Evolutionary conservation across 1,140 invertebrate genomes (phyloP).

Genomic region (Dinoponera quadriceps): DNA sequence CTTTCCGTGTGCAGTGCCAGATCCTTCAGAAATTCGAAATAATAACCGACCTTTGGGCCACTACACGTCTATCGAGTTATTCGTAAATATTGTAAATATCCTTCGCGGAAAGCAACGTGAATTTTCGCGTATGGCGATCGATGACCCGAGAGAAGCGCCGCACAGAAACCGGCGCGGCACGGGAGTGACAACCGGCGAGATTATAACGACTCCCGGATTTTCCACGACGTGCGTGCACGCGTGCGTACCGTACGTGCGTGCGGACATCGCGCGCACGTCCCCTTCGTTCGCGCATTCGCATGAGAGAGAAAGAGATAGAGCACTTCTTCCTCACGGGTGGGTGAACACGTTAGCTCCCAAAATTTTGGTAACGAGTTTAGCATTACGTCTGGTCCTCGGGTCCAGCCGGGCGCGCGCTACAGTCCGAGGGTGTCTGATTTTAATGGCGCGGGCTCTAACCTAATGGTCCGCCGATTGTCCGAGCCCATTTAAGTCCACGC

Average conservation of each 20-base stretch:
- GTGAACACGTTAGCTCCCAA: constrained; percentile 74
- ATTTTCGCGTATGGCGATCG: too few species aligned
- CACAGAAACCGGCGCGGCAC: background rate
- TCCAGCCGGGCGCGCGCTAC: constrained; percentile 42
- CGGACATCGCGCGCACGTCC: constrained; percentile 8
- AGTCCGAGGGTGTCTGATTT: constrained; percentile 80
- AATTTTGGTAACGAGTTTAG: constrained; percentile 80
- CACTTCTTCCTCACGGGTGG: constrained; percentile 74
- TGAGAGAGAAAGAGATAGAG: constrained; percentile 6
- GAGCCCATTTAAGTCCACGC: constrained; percentile 75
- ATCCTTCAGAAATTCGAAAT: too few species aligned
- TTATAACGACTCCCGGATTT: constrained; percentile 9
- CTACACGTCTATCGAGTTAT: too few species aligned
- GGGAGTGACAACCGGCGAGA: background rate
- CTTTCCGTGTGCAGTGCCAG: too few species aligned
- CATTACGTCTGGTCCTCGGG: constrained; percentile 67
- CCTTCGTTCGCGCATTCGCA: constrained; percentile 13
- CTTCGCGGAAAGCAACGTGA: too few species aligned
- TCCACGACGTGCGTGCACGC: background rate
- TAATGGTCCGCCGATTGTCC: constrained; percentile 80
- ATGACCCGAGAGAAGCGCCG: too few species aligned
- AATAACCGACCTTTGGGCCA: too few species aligned
- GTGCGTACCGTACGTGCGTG: background rate
- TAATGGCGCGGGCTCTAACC: constrained; percentile 78
- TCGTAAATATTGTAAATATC: too few species aligned